These are phyloP conservation scores for Drosophila yakuba DNA, from an alignment of 1,140 invertebrate species.

Conservation along the genomic window DNA sequence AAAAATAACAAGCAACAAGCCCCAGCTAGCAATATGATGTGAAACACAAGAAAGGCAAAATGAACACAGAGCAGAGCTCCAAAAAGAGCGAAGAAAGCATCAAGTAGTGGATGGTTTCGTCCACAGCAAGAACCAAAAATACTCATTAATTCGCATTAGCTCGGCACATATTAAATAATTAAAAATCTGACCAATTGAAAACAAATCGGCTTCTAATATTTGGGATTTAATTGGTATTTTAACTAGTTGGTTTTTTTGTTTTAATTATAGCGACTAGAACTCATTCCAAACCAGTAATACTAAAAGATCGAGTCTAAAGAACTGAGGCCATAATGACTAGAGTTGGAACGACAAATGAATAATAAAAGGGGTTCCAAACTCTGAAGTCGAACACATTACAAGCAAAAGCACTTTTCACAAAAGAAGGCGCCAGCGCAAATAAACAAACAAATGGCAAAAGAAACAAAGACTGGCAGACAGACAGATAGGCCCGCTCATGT, in stretches of 20 bases:
- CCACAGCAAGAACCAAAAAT: conserved; percentile 3
- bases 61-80: conserved; percentile 40
- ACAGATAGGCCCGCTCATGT: conserved; percentile 58
- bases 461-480: conserved; percentile 60
- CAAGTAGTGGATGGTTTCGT: background rate
- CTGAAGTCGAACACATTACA: conserved; percentile 81
- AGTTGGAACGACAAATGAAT: background rate
- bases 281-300: too few species aligned
- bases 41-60: conserved; percentile 45
- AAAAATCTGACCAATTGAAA: too few species aligned
- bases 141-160: background rate
- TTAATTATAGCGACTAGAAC: background rate
- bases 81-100: conserved; percentile 31
- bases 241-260: background rate
- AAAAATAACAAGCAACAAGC: conserved; percentile 60
- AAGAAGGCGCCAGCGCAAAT: conserved; percentile 79
- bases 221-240: too few species aligned
- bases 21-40: conserved; percentile 44
- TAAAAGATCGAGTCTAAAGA: conserved; percentile 15
- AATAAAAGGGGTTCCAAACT: conserved; percentile 38
- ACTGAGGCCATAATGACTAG: conserved; percentile 7
- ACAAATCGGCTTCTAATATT: too few species aligned
- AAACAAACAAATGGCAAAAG: conserved; percentile 80
- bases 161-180: too few species aligned
- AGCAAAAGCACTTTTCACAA: conserved; percentile 81